These are phyloP conservation scores for Muscicapa comitata DNA, from an alignment of 2,797 vertebrate genomes.

Conservation along the genomic window DNA sequence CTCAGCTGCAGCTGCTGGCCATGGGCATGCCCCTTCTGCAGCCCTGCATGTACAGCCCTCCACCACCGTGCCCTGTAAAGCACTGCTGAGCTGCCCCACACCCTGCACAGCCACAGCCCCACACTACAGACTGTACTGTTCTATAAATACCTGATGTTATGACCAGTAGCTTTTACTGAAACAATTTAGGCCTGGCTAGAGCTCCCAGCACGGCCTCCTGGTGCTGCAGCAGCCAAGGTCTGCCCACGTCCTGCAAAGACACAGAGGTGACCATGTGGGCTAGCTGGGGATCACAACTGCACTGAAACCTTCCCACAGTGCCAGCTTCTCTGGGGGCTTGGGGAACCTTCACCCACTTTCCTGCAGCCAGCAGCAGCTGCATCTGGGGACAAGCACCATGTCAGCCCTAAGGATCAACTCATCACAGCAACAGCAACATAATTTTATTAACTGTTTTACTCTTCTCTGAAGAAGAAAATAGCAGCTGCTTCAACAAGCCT, in stretches of 20 bases:
- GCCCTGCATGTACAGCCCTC: background rate
- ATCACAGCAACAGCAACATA: background rate
- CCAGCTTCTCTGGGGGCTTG: accelerated
- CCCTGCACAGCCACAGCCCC: background rate
- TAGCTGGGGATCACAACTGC: background rate
- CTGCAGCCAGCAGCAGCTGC: background rate
- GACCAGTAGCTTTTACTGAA: background rate
- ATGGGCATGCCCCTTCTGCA: background rate
- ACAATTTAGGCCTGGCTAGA: background rate
- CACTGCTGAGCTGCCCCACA: background rate
- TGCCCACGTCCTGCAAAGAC: background rate
- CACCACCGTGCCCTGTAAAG: background rate
- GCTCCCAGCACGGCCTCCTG: background rate
- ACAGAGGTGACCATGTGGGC: accelerated
- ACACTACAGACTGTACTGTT: background rate
- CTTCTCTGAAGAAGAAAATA: background rate
- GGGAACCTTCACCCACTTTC: background rate
- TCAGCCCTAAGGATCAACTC: background rate
- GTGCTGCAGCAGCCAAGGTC: background rate
- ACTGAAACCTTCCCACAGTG: accelerated
- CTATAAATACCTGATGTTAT: background rate
- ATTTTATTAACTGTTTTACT: conserved; percentile 48
- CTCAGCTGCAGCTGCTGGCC: too few species aligned
- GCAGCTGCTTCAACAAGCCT: conserved; percentile 34
- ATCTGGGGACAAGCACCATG: accelerated